A percentile compares a stretch with the other conserved stretches of the same genome.
phyloP scores from a whole-genome alignment of 2,888 invertebrate species.

The Eledone cirrhosa region DNA sequence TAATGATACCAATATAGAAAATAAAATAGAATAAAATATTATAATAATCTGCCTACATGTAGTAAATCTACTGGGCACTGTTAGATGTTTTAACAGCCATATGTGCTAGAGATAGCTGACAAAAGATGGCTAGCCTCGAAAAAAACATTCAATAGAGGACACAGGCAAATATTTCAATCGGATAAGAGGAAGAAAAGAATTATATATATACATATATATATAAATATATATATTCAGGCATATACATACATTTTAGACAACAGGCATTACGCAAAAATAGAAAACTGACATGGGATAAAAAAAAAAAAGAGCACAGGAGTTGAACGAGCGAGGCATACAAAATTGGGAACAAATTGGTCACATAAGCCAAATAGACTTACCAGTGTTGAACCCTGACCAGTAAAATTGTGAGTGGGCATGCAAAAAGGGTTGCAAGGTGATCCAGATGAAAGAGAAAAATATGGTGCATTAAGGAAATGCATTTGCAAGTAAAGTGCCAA shows the following conservation, averaged over 20 bases:
- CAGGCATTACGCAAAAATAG: no score
- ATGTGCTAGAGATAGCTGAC: neutral
- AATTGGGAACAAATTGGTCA: neutral
- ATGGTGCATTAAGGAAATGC: conserved; percentile 28
- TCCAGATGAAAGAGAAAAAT: conserved; percentile 34
- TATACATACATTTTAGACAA: no score
- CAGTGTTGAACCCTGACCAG: conserved; percentile 33
- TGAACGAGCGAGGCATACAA: conserved; percentile 26
- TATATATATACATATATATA: no score
- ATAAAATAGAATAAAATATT: no score
- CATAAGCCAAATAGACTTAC: conserved; percentile 30
- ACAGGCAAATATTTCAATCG: no score
- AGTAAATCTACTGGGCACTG: conserved; percentile 28
- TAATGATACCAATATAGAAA: no score
- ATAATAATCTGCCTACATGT: conserved; percentile 3
- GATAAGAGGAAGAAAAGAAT: neutral
- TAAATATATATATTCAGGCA: no score
- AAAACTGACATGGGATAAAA: neutral
- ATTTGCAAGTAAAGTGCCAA: neutral
- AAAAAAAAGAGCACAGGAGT: neutral
- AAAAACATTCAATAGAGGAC: no score
- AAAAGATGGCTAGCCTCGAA: no score
- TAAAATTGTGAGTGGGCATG: conserved; percentile 33
- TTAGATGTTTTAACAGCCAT: conserved; percentile 12
- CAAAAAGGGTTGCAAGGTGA: conserved; percentile 33